Evolutionary conservation across 2,888 invertebrate species (phyloP), one percentile per base, ranked within the genome.

Genomic region (Drosophila formosana): DNA sequence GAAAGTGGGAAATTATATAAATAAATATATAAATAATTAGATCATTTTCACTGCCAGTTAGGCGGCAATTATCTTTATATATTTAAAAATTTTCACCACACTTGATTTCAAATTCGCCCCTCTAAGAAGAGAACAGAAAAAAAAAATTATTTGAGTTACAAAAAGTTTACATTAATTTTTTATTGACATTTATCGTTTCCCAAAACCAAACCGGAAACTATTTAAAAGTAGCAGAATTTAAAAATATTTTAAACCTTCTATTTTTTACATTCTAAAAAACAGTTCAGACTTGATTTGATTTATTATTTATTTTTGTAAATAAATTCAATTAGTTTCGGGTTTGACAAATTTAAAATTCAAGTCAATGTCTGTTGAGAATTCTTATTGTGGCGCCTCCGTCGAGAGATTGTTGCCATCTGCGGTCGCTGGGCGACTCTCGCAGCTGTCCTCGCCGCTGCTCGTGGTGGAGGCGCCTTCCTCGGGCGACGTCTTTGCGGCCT

Each of bases 391-490:
- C 25, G 34, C 57, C 11, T 79, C 80, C 13, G 72, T 53, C 0
- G 66, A 50, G 5, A 61, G 49, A 62, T 77, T 82, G 34, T 61
- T 65, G 45, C 79, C 87, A 75, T 89, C 89, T 18, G 79, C 89
- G 1, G 88, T 88, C 0, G 82, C 67, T 11, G 82, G 85, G 0
- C 89, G 80, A 61, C 78, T 82, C 23, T 79, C 84, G 41, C 86
- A 78, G 45, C 86, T 86, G 18, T 78, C 87, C 18, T 89, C 89
- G 3, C 78, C 80, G 41, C 82, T 79, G 52, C 89, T 85, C 13
- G 89, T 86, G 8, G 86, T 82, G 28, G 86, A 82, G 11, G 80
- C 73, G 3, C 89, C 86, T 51, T 85, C 90, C 63, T 89, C 90
- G 3, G 80, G 87, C 0, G 83, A 71, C 0, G 76, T 74, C 30